Percentiles rank a stretch among this genome's conserved stretches.
phyloP scores from a whole-genome alignment of 2,888 invertebrate genomes.

The Lamellibrachia columna region DNA sequence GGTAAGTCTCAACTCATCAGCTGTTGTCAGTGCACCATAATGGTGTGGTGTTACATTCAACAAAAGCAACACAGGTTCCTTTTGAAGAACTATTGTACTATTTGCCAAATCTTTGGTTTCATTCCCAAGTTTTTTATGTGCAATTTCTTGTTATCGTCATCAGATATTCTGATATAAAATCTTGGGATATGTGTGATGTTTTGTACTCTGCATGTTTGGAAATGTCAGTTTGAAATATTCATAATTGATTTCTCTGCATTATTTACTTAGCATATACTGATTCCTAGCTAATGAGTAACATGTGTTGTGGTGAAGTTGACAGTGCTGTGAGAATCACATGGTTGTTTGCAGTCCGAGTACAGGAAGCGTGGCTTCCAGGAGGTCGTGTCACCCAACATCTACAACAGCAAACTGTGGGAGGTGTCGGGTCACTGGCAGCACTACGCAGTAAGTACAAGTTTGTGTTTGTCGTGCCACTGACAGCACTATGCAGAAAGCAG shows the following conservation, averaged over 20 bases:
- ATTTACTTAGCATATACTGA: neutral
- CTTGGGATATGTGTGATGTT: neutral
- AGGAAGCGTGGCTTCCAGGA: slow-evolving; percentile 88
- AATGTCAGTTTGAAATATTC: neutral
- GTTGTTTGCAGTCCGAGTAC: slow-evolving; percentile 75
- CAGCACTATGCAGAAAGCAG: neutral
- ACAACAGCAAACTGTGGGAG: slow-evolving; percentile 95
- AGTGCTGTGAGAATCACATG: neutral
- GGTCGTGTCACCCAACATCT: slow-evolving; percentile 95
- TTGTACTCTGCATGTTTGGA: neutral
- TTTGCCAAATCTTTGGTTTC: neutral
- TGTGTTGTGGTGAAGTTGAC: neutral
- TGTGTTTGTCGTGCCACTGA: neutral
- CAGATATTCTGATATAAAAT: neutral
- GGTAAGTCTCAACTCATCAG: slow-evolving; percentile 47
- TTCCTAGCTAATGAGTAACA: neutral
- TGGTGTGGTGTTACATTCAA: neutral
- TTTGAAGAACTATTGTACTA: neutral
- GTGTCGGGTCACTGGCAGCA: slow-evolving; percentile 99
- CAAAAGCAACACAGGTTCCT: neutral
- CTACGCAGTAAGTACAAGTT: slow-evolving; percentile 76
- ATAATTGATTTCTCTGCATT: neutral
- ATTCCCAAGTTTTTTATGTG: neutral
- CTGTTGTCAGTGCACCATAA: neutral
- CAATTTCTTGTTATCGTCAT: neutral